phyloP scores from a whole-genome alignment of 2,888 invertebrate species.

The Pardosa pseudoannulata region DNA sequence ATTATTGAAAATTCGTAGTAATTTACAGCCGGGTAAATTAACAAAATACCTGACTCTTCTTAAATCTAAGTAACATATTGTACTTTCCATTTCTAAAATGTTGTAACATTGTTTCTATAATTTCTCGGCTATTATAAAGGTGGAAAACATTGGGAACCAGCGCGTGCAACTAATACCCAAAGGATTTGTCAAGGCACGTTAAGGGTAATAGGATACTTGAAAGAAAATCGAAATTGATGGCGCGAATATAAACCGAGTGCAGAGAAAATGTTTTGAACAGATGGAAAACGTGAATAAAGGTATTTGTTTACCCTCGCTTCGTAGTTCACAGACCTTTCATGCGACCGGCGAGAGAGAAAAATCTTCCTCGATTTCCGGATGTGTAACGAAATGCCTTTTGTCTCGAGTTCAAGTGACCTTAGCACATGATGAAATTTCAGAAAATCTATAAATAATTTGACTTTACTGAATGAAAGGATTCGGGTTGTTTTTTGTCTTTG shows the following conservation, averaged over 20 bases:
- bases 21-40: no score
- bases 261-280: neutral
- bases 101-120: no score
- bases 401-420: neutral
- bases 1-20: no score
- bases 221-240: slow-evolving; percentile 49
- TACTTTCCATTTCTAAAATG: no score
- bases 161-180: neutral
- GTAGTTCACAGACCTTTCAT: slow-evolving; percentile 44
- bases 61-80: no score
- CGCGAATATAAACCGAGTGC: slow-evolving; percentile 15
- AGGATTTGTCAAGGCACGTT: neutral
- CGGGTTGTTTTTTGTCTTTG: no score
- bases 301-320: slow-evolving; percentile 36
- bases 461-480: neutral
- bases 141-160: no score
- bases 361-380: slow-evolving; percentile 16
- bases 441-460: neutral
- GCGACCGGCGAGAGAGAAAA: slow-evolving; percentile 24
- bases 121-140: no score
- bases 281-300: slow-evolving; percentile 23
- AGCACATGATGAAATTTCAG: neutral
- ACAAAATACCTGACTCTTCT: no score
- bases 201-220: neutral
- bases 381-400: neutral